Percentiles rank a stretch among this genome's conserved stretches.
Conservation (phyloP, 2,797 vertebrate species). For the Sebastes iracundus region DNA sequence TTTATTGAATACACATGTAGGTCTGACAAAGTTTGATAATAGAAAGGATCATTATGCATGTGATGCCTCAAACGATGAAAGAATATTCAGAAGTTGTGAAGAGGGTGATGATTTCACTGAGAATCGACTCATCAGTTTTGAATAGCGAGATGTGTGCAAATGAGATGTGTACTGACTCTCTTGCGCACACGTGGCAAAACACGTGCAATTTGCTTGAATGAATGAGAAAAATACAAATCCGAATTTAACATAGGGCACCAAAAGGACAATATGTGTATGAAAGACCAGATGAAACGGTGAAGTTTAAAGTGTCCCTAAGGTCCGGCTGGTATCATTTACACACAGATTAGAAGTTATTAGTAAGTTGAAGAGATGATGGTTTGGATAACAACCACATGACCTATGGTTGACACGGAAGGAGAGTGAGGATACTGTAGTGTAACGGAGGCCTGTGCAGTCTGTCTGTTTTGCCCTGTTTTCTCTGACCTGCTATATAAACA, state of each 20-base stretch:
- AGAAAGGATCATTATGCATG: no score
- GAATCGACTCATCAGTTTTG: no score
- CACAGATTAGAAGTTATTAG: background rate
- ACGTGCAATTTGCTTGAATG: no score
- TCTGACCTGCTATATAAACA: constrained; percentile 56
- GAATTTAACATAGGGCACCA: no score
- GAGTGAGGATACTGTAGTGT: background rate
- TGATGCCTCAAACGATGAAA: no score
- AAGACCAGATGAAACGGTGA: background rate
- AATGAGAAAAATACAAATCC: no score
- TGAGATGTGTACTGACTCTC: no score
- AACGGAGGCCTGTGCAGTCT: background rate
- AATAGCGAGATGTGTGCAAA: no score
- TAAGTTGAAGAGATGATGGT: background rate
- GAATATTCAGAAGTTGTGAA: no score
- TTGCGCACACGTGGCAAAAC: no score
- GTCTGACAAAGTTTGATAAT: background rate
- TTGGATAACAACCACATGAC: background rate
- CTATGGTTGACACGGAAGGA: constrained; percentile 9
- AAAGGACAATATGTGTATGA: no score
- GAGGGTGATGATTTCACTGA: no score
- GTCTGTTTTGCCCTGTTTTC: constrained; percentile 51
- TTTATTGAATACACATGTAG: background rate
- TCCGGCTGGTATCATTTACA: background rate
- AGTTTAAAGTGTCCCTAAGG: background rate